Evolutionary conservation across 2,113 vertebrate genomes (phyloP), one percentile per base, ranked within the genome.

Genomic region (Macaca nemestrina): DNA sequence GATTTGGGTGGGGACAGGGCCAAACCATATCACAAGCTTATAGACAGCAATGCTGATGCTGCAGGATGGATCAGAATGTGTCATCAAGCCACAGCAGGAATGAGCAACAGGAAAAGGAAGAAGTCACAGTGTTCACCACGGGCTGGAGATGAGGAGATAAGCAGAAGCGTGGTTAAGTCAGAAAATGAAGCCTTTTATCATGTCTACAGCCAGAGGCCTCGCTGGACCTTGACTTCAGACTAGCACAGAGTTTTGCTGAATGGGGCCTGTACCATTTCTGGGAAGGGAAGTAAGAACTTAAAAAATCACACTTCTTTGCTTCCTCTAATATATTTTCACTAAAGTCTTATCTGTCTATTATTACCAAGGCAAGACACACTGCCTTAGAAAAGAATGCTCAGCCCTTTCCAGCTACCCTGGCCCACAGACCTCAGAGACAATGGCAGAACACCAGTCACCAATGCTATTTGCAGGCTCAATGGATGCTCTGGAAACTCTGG

Each of bases 21-120:
- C 27, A 64, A 64, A 30, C 5, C 5, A 6, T 32, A 64, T 64
- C 13, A 64, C 27, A 64, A 16, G 32, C 30, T 75, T 18, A 5
- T 4, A 4, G 50, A 8, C 0, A 0, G 22, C 3, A 6, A 52
- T 38, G 40, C 0, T 16, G 27, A 20, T 0, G 6, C 57, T 82
- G 16, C 30, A 38, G 35, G 35, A 35, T 2, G 13, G 32, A 64
- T 3, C 14, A 64, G 59, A 35, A 68, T 73, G 7, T 16, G 1
- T 20, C 43, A 5, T 23, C 16, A 7, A 38, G 79, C 52, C 45
- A 45, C 0, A 8, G 35, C 5, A 25, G 45, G 35, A 22, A 23
- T 11, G 40, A 14, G 38, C 11, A 27, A 6, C 35, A 79, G 12
- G 50, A n/a, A 75, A 43, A 45, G 14, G 57, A 18, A 32, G 40